Evolutionary conservation across 2,113 vertebrate species (phyloP).

Genomic region (Eurystomus gularis): DNA sequence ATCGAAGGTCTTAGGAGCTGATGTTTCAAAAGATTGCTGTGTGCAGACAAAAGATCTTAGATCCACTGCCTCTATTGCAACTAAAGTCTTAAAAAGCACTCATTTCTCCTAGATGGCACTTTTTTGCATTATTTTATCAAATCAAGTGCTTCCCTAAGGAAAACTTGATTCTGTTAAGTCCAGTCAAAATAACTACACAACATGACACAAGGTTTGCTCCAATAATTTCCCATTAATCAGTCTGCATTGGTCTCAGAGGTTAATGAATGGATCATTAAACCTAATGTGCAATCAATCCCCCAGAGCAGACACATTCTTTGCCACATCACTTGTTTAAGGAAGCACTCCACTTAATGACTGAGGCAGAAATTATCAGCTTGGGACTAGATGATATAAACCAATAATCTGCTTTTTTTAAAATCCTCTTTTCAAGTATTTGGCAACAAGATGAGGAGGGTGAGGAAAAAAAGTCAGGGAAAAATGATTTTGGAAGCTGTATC

Average conservation of each 20-base stretch:
- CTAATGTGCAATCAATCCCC: conserved; percentile 49
- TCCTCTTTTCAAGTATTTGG: neutral
- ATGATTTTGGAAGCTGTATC: conserved; percentile 2
- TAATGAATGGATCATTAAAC: conserved; percentile 70
- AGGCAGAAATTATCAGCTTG: neutral
- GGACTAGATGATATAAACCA: neutral
- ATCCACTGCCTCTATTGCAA: conserved; percentile 52
- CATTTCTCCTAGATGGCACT: conserved; percentile 60
- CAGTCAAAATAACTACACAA: conserved; percentile 42
- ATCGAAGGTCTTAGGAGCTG: neutral
- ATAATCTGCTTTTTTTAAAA: neutral
- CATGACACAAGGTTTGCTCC: conserved; percentile 44
- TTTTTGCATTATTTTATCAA: conserved; percentile 59
- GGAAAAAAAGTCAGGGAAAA: neutral
- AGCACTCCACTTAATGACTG: neutral
- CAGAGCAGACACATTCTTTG: neutral
- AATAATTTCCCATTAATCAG: conserved; percentile 68
- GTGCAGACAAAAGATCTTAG: conserved; percentile 14
- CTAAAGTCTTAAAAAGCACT: conserved; percentile 45
- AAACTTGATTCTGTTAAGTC: conserved; percentile 54
- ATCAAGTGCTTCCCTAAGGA: conserved; percentile 59
- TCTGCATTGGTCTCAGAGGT: conserved; percentile 52
- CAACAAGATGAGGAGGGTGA: neutral
- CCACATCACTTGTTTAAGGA: conserved; percentile 24
- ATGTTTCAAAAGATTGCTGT: conserved; percentile 12